Conservation (phyloP, 2,888 invertebrate genomes). For the Drosophila stalkeri region DNA sequence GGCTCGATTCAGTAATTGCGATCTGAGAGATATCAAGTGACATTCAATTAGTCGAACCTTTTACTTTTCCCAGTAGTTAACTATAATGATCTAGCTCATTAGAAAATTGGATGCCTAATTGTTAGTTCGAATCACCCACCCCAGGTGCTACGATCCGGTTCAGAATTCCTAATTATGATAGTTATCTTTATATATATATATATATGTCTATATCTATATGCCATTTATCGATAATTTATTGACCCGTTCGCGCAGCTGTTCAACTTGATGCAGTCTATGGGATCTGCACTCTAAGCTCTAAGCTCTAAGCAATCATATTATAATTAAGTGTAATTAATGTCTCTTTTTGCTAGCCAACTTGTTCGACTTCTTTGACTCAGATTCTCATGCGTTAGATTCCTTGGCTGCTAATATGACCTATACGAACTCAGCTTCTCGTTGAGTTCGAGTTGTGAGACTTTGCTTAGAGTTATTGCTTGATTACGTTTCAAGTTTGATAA, state of each 20-base stretch:
- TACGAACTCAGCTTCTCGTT: not conserved
- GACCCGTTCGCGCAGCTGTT: conserved; percentile 34
- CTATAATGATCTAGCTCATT: conserved; percentile 15
- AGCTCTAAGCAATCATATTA: conserved; percentile 34
- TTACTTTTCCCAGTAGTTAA: conserved; percentile 23
- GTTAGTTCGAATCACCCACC: conserved; percentile 15
- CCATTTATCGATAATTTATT: conserved; percentile 46
- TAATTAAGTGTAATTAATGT: conserved; percentile 54
- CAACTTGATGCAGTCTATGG: not conserved
- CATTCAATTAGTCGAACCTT: conserved; percentile 14
- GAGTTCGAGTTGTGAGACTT: not conserved
- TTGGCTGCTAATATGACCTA: conserved; percentile 62
- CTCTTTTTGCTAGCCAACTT: not conserved
- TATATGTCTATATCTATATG: not conserved
- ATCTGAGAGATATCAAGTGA: conserved; percentile 3
- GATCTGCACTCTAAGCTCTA: conserved; percentile 15
- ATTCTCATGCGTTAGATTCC: not conserved
- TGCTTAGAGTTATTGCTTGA: not conserved
- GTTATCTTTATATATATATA: not conserved
- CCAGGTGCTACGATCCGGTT: conserved; percentile 38
- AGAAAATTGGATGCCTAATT: conserved; percentile 42
- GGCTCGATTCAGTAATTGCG: not conserved
- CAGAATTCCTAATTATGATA: conserved; percentile 30
- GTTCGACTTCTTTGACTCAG: not conserved
- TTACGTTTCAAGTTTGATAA: not conserved